Evolutionary conservation across 2,113 vertebrate species (phyloP).

Genomic region (Zosterops japonicus): DNA sequence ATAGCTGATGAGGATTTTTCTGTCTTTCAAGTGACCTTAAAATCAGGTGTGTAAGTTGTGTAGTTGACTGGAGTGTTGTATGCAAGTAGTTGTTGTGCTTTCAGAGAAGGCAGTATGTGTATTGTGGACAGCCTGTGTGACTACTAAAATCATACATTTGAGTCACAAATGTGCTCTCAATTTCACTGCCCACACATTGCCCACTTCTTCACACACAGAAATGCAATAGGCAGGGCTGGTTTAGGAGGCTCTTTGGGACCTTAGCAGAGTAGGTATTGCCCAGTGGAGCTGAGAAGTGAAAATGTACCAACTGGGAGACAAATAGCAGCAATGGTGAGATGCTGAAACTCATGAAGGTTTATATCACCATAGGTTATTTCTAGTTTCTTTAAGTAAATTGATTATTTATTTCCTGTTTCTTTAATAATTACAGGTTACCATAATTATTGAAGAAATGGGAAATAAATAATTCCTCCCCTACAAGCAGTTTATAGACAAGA

Average conservation of each 20-base stretch:
- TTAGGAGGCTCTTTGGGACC: neutral
- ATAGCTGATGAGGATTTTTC: neutral
- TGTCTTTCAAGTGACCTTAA: neutral
- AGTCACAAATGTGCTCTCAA: neutral
- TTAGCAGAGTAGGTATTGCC: neutral
- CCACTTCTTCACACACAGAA: neutral
- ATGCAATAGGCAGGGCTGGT: neutral
- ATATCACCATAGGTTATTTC: neutral
- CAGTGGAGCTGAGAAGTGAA: neutral
- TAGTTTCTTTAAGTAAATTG: neutral
- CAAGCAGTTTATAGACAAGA: neutral
- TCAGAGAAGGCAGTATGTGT: neutral
- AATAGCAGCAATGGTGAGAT: neutral
- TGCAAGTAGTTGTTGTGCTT: neutral
- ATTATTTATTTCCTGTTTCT: neutral
- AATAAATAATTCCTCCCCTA: neutral
- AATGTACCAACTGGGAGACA: neutral
- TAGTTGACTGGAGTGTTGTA: neutral
- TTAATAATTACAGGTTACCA: neutral
- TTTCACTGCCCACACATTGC: neutral
- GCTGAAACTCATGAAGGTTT: neutral
- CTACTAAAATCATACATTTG: neutral
- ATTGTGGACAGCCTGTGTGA: accelerated
- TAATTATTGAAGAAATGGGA: neutral
- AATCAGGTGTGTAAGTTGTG: neutral